These are phyloP conservation scores for Stenchaetothrips biformis DNA, from an alignment of 2,888 invertebrate genomes.

Conservation along the genomic window DNA sequence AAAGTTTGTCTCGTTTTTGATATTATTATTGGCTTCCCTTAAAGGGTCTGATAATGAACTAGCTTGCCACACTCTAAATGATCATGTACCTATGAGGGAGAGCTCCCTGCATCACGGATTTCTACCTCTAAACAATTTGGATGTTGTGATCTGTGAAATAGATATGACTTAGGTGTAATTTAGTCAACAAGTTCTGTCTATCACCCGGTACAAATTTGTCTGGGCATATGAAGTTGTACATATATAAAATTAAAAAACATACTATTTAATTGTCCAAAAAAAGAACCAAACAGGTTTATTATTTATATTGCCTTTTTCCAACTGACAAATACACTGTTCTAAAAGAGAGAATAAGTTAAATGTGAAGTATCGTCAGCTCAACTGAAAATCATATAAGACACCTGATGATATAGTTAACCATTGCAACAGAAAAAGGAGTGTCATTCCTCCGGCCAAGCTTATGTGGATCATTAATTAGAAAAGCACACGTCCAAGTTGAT, in stretches of 20 bases:
- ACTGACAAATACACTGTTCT: neutral
- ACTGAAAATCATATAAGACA: neutral
- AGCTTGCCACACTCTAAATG: no score
- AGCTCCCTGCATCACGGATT: no score
- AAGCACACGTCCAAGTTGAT: neutral
- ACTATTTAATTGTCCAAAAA: neutral
- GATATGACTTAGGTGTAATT: neutral
- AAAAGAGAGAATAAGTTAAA: neutral
- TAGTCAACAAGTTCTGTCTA: neutral
- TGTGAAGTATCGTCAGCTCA: neutral
- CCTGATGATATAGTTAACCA: neutral
- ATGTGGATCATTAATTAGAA: no score
- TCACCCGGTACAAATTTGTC: neutral
- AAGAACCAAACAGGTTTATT: neutral
- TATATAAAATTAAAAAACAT: neutral
- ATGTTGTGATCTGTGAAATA: constrained; percentile 9
- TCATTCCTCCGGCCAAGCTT: no score
- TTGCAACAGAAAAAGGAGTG: no score
- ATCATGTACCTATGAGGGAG: no score
- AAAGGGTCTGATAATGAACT: no score
- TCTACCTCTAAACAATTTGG: neutral
- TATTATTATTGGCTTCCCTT: no score
- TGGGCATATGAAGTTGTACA: neutral
- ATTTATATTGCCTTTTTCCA: neutral
- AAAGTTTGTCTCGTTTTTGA: no score